Base-by-base conservation (phyloP, 2,113 vertebrate species). In the Manacus vitellinus region DNA sequence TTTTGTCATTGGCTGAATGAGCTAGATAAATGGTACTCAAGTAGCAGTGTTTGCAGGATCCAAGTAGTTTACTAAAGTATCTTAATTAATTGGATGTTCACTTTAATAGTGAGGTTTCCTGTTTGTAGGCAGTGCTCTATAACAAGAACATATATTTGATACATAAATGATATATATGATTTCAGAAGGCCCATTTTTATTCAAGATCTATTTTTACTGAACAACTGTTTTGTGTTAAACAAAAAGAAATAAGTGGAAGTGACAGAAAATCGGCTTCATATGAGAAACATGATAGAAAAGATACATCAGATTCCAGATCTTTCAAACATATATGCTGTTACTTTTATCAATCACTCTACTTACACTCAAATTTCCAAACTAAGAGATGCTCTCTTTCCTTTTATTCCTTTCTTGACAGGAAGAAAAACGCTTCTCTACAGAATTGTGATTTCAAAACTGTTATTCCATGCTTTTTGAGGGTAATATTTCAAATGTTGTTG, bases 51-150 rank as follows among this genome's bases (percentile, higher is more conserved):
- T 96, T 97, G 92, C 96, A 97, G 82, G 88, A 97, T 92, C 83
- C 70, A 82, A 96, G 85, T 84, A 92, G 95, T 97, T 96, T 94
- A 89, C 54, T 96, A 93, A 85, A 96, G 72, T 94, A 88, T 94
- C 80, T 94, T 97, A 97, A 97, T 97, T 96, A 97, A 97, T 86
- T 96, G 91, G 66, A 94, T 97, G 89, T 93, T 97, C 89, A 82
- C 73, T 96, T 95, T 96, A 88, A 94, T 77, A 75, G 86, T 95
- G 84, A 95, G 35, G 71, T 92, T 95, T 94, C 87, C 89, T 97
- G 54, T 97, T 97, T 96, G 85, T 75, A 80, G 92, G 82, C 78
- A 96, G 37, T 63, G 41, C 91, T 94, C 71, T 89, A 54, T 84
- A 93, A 75, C n/a, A 67, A 27, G 73, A 93, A 91, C 33, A 9